These are phyloP conservation scores for Buathra laborator DNA, from an alignment of 2,888 invertebrate species.

Conservation along the genomic window DNA sequence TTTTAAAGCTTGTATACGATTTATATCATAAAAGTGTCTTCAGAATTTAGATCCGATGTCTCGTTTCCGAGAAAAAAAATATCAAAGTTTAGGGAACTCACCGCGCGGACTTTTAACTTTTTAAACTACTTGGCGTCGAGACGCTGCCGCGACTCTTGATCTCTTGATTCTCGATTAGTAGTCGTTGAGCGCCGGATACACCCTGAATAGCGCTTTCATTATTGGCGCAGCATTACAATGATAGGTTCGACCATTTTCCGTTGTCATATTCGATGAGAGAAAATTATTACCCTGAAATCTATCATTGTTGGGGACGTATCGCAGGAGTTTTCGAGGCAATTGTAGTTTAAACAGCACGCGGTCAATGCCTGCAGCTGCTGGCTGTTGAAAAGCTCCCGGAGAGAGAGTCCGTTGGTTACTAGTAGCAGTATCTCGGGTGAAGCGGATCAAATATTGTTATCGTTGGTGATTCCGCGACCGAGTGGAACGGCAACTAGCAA, in stretches of 20 bases:
- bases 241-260: slow-evolving; percentile 1
- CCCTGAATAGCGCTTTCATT: background rate
- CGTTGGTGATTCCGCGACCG: slow-evolving; percentile 55
- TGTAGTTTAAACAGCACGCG: background rate
- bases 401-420: slow-evolving; percentile 11
- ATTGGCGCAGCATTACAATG: background rate
- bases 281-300: slow-evolving; percentile 46
- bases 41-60: no score
- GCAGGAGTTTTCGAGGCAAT: background rate
- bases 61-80: no score
- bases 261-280: background rate
- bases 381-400: slow-evolving; percentile 28
- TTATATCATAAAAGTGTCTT: no score
- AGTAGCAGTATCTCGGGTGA: slow-evolving; percentile 23
- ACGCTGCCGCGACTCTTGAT: no score
- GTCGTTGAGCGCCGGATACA: background rate
- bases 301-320: slow-evolving; percentile 29
- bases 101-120: no score
- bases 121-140: no score
- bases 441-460: slow-evolving; percentile 63
- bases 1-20: no score
- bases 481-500: slow-evolving; percentile 1
- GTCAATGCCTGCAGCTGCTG: slow-evolving; percentile 1
- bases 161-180: background rate
- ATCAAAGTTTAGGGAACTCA: no score